These are phyloP conservation scores for Bujurquina vittata DNA, from an alignment of 2,113 vertebrate genomes.

Conservation along the genomic window DNA sequence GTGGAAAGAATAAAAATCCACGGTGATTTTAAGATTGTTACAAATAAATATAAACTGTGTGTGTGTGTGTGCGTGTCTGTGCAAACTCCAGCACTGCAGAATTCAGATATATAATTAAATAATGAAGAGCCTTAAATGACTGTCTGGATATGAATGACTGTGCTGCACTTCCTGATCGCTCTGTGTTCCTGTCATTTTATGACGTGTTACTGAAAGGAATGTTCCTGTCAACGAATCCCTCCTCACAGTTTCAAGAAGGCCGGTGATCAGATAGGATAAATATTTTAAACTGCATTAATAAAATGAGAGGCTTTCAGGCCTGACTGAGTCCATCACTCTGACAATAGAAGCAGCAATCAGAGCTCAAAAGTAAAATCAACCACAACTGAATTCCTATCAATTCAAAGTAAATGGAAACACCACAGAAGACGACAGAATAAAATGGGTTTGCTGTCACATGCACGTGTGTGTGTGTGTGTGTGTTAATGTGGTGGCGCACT, in stretches of 20 bases:
- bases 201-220: neutral
- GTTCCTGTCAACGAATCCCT: neutral
- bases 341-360: too few species aligned
- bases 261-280: neutral
- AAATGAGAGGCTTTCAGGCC: too few species aligned
- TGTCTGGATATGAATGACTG: too few species aligned
- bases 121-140: too few species aligned
- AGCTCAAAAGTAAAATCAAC: too few species aligned
- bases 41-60: neutral
- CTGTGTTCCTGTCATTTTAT: neutral
- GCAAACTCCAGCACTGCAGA: too few species aligned
- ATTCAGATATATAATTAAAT: too few species aligned
- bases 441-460: neutral
- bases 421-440: neutral
- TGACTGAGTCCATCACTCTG: too few species aligned
- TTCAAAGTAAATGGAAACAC: neutral
- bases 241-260: neutral
- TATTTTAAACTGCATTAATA: neutral
- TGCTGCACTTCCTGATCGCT: neutral
- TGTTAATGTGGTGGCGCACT: neutral
- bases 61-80: too few species aligned
- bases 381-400: neutral
- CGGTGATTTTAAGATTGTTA: too few species aligned
- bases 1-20: neutral
- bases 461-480: neutral